Evolutionary conservation across 1,140 invertebrate species (phyloP).

Genomic region (Helicoverpa zea): DNA sequence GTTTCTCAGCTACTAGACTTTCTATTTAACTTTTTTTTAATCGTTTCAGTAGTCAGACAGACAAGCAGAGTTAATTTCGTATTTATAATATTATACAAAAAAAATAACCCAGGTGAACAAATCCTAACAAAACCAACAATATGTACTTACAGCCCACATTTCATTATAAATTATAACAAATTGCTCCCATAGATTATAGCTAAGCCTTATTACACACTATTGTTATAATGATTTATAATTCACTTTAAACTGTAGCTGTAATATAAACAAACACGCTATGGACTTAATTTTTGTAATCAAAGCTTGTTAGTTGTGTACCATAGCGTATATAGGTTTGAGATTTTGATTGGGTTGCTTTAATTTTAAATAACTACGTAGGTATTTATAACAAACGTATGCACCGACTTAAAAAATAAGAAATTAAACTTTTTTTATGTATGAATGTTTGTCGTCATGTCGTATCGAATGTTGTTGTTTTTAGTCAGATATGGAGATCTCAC

Average conservation of each 20-base stretch:
- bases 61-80: no score
- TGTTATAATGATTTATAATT: slow-evolving; percentile 41
- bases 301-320: background rate
- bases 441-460: no score
- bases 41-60: no score
- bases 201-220: slow-evolving; percentile 37
- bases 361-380: no score
- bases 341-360: background rate
- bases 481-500: no score
- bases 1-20: no score
- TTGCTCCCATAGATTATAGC: slow-evolving; percentile 41
- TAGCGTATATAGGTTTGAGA: background rate
- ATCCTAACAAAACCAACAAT: background rate
- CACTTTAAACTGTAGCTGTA: background rate
- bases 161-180: slow-evolving; percentile 34
- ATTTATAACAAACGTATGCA: no score
- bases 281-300: background rate
- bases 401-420: no score
- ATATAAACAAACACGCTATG: slow-evolving; percentile 40
- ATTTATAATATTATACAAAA: no score
- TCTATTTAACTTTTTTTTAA: no score
- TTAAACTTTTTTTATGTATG: no score
- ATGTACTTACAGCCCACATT: background rate
- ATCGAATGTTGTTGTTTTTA: no score
- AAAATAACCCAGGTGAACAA: background rate